Percentiles rank a stretch among this genome's conserved stretches.
Conservation (phyloP, 2,888 invertebrate species). For the Girardia tigrina region DNA sequence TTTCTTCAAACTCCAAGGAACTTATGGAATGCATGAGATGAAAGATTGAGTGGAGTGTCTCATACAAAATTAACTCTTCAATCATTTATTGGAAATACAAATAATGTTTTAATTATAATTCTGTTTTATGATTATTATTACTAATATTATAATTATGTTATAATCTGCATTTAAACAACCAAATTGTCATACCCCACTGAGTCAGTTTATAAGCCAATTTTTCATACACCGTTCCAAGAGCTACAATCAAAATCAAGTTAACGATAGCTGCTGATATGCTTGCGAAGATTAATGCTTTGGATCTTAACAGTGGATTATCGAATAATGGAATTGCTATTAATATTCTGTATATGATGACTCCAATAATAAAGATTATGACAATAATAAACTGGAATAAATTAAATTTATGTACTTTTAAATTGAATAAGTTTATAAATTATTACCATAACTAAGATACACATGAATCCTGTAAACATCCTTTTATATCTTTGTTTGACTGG, state of each 20-base stretch:
- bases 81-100: too few species aligned
- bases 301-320: slow-evolving; percentile 49
- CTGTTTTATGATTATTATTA: too few species aligned
- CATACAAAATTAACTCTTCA: too few species aligned
- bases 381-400: slow-evolving; percentile 55
- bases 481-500: slow-evolving; percentile 51
- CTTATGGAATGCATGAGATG: too few species aligned
- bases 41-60: too few species aligned
- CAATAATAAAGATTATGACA: slow-evolving; percentile 55
- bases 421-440: slow-evolving; percentile 36
- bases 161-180: too few species aligned
- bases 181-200: slow-evolving; percentile 53
- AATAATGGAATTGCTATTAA: slow-evolving; percentile 54
- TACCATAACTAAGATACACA: slow-evolving; percentile 55
- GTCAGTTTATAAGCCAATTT: slow-evolving; percentile 54
- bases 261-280: slow-evolving; percentile 54
- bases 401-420: background rate
- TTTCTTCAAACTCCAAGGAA: too few species aligned
- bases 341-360: slow-evolving; percentile 55
- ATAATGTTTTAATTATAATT: too few species aligned
- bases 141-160: too few species aligned
- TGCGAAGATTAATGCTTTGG: slow-evolving; percentile 53
- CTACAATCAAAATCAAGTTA: slow-evolving; percentile 55
- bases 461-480: slow-evolving; percentile 54
- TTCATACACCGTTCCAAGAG: slow-evolving; percentile 54